Base-by-base conservation (phyloP, 2,888 invertebrate genomes). In the Brassicogethes aeneus region DNA sequence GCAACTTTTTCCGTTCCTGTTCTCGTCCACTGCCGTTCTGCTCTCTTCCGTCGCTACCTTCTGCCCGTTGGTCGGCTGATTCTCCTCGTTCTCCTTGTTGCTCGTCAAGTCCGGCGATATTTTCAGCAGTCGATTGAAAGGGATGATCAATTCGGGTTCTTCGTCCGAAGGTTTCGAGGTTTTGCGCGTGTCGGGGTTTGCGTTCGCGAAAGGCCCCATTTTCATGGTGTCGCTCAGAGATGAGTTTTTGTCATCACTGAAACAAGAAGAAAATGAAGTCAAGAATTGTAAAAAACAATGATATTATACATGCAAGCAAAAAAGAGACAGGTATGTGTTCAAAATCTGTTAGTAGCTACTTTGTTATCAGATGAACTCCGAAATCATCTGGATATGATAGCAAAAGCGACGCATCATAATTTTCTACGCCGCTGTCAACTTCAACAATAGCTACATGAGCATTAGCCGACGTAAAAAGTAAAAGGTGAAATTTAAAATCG, bases 141-240 rank as follows among this genome's bases (percentile, higher is more conserved):
- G 70, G 51, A 76, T 64, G 42, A 74, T 66, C 48, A 73, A 68
- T 50, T 77, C 76, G 29, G 76, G 72, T 40, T 61, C 60, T 23
- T 55, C 42, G 59, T 74, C 73, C 36, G 80, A 70, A 59, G 79
- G 79, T n/a, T 74, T 33, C 7, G 3, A 13, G 5, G 3, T 5
- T 33, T 13, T 33, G 12, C 3, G 7, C 12, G 5, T 73, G 23
- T 7, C 23, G 5, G 23, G 23, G 5, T 23, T 5, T 17, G 73
- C 70, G 53, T 82, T 82, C 3, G 83, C 85, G 65, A 88, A 88
- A 1, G 87, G 86, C 32, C 86, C 87, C 0, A 82, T 79, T 50
- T 82, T 82, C 59, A 86, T 70, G 0, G 84, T 83, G 53, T 82
- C 82, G 42, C 79, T 79, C 36, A 86, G 68, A 39, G 85, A 82